phyloP scores from a whole-genome alignment of 1,140 invertebrate genomes.

The Drosophila setifemur region DNA sequence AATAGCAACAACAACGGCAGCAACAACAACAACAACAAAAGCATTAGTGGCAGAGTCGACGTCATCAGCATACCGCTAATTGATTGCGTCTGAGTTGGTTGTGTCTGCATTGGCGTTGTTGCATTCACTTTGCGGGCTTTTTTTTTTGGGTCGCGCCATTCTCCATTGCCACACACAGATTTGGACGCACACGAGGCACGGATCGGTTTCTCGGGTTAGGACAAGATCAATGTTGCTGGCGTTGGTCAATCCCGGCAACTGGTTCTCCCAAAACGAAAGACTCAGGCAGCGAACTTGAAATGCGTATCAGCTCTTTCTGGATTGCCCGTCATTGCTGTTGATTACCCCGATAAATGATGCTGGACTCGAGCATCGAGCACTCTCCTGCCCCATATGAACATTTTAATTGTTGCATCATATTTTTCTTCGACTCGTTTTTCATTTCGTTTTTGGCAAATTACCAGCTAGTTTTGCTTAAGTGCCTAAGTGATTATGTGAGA shows the following conservation, averaged over 20 bases:
- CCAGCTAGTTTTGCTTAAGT: slow-evolving; percentile 15
- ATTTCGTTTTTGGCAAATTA: slow-evolving; percentile 25
- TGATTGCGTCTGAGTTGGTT: slow-evolving; percentile 62
- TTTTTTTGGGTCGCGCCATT: slow-evolving; percentile 69
- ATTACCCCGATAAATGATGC: slow-evolving; percentile 31
- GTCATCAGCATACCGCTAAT: slow-evolving; percentile 70
- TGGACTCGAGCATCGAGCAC: slow-evolving; percentile 14
- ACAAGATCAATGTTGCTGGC: slow-evolving; percentile 73
- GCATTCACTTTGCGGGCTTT: slow-evolving; percentile 63
- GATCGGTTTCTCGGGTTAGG: slow-evolving; percentile 42
- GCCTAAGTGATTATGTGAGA: slow-evolving; percentile 16
- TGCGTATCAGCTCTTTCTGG: slow-evolving; percentile 20
- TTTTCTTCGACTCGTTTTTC: slow-evolving; percentile 5
- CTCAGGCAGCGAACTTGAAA: slow-evolving; percentile 74
- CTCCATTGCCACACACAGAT: slow-evolving; percentile 53
- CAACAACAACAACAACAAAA: background rate
- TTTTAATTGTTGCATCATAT: slow-evolving; percentile 55
- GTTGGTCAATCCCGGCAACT: slow-evolving; percentile 57
- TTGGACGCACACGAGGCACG: background rate
- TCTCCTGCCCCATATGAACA: background rate
- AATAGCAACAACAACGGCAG: slow-evolving; percentile 2
- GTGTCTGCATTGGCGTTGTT: slow-evolving; percentile 40
- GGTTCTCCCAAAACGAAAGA: slow-evolving; percentile 73
- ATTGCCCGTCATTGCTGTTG: slow-evolving; percentile 51
- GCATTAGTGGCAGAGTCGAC: slow-evolving; percentile 11